A percentile compares a stretch with the other conserved stretches of the same genome.
These are phyloP conservation scores for Chrysemys picta DNA, from an alignment of 2,113 vertebrate species.

Conservation along the genomic window DNA sequence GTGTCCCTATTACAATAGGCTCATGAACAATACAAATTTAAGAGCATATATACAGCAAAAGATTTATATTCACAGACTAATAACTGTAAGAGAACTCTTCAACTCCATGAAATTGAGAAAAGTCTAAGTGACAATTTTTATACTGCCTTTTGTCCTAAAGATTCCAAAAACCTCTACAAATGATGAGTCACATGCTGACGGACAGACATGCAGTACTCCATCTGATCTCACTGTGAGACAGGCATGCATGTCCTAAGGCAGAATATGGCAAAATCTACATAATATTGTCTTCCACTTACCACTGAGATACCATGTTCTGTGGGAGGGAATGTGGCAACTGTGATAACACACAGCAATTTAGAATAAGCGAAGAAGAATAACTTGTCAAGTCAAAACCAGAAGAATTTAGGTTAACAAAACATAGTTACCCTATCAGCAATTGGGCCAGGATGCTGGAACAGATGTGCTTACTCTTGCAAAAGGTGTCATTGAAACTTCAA, in stretches of 20 bases:
- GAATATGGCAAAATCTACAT: not conserved
- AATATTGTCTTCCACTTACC: not conserved
- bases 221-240: not conserved
- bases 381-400: not conserved
- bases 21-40: not conserved
- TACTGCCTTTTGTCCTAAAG: not conserved
- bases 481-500: not conserved
- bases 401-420: conserved; percentile 1
- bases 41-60: not conserved
- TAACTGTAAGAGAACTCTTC: not conserved
- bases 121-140: not conserved
- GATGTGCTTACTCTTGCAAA: not conserved
- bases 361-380: not conserved
- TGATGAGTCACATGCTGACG: fast-evolving
- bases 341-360: not conserved
- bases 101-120: not conserved
- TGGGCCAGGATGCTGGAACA: not conserved
- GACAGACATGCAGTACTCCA: not conserved
- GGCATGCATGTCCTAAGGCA: not conserved
- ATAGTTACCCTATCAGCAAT: not conserved
- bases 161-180: fast-evolving
- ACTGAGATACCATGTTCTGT: not conserved
- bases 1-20: not conserved
- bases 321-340: not conserved
- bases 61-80: not conserved